Percentiles rank a stretch among this genome's conserved stretches.
phyloP scores from a whole-genome alignment of 1,140 invertebrate species.

The Dryas iulia region DNA sequence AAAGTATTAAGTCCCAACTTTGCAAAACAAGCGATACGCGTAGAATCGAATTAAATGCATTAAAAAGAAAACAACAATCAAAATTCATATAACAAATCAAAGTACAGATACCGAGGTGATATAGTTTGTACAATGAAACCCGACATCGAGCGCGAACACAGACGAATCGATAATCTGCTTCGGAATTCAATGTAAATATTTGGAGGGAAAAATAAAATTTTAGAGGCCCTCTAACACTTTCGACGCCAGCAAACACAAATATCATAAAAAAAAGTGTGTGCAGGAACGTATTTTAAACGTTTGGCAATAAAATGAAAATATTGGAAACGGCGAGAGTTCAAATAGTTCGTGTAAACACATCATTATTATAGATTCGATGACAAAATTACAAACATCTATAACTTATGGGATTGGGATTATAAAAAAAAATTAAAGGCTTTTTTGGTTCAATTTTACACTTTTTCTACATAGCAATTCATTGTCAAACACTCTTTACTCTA shows the following conservation, averaged over 20 bases:
- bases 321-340: too few species aligned
- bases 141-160: slow-evolving; percentile 7
- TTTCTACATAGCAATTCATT: too few species aligned
- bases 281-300: not conserved
- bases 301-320: not conserved
- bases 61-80: slow-evolving; percentile 16
- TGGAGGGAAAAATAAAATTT: slow-evolving; percentile 7
- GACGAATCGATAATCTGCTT: slow-evolving; percentile 12
- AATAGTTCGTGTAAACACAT: too few species aligned
- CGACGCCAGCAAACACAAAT: not conserved
- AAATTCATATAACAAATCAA: slow-evolving; percentile 7
- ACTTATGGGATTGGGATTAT: too few species aligned
- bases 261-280: not conserved
- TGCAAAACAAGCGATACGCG: not conserved
- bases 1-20: too few species aligned
- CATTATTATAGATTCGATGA: too few species aligned
- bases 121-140: slow-evolving; percentile 13
- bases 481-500: too few species aligned
- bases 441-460: too few species aligned
- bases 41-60: too few species aligned
- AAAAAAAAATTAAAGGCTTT: too few species aligned
- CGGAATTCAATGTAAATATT: slow-evolving; percentile 10
- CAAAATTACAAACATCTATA: too few species aligned
- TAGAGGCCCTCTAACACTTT: not conserved
- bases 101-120: not conserved